Evolutionary conservation across 2,888 invertebrate species (phyloP).

Genomic region (Rhodophaea formosa): DNA sequence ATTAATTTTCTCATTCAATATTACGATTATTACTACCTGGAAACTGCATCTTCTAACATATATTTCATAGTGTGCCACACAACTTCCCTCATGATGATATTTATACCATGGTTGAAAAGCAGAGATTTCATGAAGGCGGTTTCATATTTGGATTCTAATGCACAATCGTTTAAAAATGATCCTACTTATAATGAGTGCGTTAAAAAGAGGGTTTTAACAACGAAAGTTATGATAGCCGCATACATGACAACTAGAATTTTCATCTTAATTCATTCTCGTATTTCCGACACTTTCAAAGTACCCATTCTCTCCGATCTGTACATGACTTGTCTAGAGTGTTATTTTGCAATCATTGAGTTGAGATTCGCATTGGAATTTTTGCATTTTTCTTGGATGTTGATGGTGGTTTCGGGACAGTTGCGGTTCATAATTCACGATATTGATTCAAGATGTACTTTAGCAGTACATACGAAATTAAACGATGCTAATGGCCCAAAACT

Average conservation of each 20-base stretch:
- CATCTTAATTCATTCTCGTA: background rate
- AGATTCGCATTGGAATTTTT: constrained; percentile 27
- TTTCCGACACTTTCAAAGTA: background rate
- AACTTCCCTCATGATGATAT: background rate
- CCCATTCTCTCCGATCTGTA: background rate
- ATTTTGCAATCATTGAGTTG: constrained; percentile 4
- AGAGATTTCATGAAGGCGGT: background rate
- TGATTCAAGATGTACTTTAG: background rate
- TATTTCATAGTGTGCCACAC: background rate
- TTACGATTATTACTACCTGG: background rate
- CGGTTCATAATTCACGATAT: background rate
- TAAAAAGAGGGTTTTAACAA: background rate
- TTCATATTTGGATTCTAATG: background rate
- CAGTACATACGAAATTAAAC: background rate
- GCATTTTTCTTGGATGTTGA: background rate
- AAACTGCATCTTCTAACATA: background rate
- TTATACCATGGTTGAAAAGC: background rate
- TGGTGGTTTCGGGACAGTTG: background rate
- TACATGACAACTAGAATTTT: background rate
- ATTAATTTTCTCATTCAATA: background rate
- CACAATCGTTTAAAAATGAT: background rate
- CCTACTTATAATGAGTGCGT: background rate
- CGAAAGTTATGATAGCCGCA: background rate
- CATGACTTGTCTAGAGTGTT: background rate
- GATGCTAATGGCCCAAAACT: background rate